These are phyloP conservation scores for Harpalus rubripes DNA, from an alignment of 2,888 invertebrate species.

Conservation along the genomic window DNA sequence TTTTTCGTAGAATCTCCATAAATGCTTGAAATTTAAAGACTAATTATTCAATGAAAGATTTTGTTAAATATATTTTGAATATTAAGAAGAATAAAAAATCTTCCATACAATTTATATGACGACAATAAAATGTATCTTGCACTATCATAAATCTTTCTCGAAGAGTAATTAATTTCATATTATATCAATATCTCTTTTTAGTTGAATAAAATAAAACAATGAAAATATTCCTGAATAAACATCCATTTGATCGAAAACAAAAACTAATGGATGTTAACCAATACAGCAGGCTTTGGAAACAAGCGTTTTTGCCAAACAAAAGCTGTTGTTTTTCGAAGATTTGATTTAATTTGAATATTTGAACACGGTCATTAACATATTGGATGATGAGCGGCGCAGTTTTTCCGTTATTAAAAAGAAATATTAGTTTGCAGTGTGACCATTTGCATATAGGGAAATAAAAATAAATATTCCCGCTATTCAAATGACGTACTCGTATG, in stretches of 20 bases:
- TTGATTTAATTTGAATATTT: conserved; percentile 62
- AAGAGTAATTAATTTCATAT: not conserved
- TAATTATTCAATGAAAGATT: too few relatives aligned
- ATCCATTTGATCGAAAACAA: not conserved
- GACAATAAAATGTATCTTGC: too few relatives aligned
- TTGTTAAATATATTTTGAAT: too few relatives aligned
- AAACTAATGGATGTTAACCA: conserved; percentile 27
- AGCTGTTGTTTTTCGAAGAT: conserved; percentile 39
- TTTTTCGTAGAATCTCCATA: too few relatives aligned
- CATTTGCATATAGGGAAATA: conserved; percentile 40
- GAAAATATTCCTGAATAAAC: conserved; percentile 4
- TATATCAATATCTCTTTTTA: not conserved
- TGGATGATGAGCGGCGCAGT: not conserved
- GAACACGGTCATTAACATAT: conserved; percentile 54
- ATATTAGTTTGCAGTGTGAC: conserved; percentile 54
- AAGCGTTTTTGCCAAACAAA: conserved; percentile 10
- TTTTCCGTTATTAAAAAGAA: conserved; percentile 63
- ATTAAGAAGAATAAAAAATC: too few relatives aligned
- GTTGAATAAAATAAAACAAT: not conserved
- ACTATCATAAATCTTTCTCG: not conserved
- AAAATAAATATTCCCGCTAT: conserved; percentile 39
- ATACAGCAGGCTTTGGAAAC: conserved; percentile 6
- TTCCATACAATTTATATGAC: too few relatives aligned
- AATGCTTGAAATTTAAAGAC: too few relatives aligned
- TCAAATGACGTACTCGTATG: conserved; percentile 57